Evolutionary conservation across 2,888 invertebrate species (phyloP).

Genomic region (Panzeria rudis): DNA sequence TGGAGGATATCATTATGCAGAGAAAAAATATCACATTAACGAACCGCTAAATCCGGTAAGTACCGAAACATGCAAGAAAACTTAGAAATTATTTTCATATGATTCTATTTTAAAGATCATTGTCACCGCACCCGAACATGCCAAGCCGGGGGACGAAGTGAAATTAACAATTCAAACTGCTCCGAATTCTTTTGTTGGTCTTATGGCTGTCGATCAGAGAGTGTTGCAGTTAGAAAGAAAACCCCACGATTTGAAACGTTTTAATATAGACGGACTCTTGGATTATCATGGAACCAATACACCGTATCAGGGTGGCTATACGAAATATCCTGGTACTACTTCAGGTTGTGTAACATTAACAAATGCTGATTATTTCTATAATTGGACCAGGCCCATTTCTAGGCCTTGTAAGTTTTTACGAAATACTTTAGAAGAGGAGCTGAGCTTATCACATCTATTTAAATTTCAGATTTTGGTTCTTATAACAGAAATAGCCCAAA

Average conservation of each 20-base stretch:
- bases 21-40: conserved; percentile 91
- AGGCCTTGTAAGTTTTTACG: too few relatives aligned
- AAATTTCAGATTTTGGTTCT: too few relatives aligned
- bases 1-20: conserved; percentile 92
- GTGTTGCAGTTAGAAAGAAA: conserved; percentile 89
- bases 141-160: conserved; percentile 91
- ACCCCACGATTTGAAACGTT: conserved; percentile 85
- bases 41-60: conserved; percentile 85
- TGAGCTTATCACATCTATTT: too few relatives aligned
- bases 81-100: not conserved
- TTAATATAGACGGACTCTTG: conserved; percentile 86
- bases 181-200: conserved; percentile 93
- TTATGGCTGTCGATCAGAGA: conserved; percentile 94
- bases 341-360: conserved; percentile 82
- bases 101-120: conserved; percentile 85
- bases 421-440: too few relatives aligned
- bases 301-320: conserved; percentile 81
- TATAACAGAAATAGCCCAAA: too few relatives aligned
- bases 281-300: conserved; percentile 86
- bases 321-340: conserved; percentile 79
- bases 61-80: too few relatives aligned
- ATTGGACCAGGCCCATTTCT: conserved; percentile 77
- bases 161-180: conserved; percentile 92
- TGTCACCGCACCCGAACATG: conserved; percentile 87
- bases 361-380: conserved; percentile 81